A percentile compares a stretch with the other conserved stretches of the same genome.
Conservation (phyloP, 1,140 invertebrate genomes). For the Muscidifurax raptorellus region DNA sequence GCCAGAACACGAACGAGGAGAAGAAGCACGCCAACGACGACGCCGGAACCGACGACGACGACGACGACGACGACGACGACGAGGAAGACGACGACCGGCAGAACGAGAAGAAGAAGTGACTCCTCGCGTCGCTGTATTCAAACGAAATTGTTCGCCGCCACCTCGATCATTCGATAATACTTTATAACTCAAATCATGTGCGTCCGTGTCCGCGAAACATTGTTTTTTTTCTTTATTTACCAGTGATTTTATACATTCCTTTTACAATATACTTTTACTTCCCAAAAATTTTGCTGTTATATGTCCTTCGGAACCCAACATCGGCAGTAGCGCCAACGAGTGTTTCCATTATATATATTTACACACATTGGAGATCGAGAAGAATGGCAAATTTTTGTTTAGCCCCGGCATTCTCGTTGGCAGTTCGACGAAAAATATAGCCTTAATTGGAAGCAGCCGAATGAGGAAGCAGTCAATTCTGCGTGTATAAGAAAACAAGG, state of each 20-base stretch:
- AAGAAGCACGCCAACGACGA: constrained; percentile 53
- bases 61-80: constrained; percentile 53
- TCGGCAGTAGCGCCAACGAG: too few species aligned
- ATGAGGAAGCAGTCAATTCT: not conserved
- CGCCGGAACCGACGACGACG: constrained; percentile 37
- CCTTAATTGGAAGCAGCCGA: not conserved
- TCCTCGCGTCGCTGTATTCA: too few species aligned
- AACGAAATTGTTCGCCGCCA: not conserved
- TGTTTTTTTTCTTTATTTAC: not conserved
- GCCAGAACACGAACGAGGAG: constrained; percentile 7
- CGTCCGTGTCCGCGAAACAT: not conserved
- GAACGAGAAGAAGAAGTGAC: constrained; percentile 41
- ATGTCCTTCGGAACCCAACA: too few species aligned
- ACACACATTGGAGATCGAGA: too few species aligned
- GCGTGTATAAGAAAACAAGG: not conserved
- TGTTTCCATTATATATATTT: too few species aligned
- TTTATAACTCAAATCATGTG: not conserved
- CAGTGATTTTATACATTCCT: not conserved
- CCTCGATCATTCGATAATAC: too few species aligned
- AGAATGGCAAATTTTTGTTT: too few species aligned
- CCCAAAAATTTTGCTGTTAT: not conserved
- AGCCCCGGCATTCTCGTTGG: too few species aligned
- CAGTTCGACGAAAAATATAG: not conserved
- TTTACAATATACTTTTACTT: not conserved
- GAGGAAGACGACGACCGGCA: constrained; percentile 23